Base-by-base conservation (phyloP, 2,888 invertebrate genomes). In the Alloscopus bannaensis region DNA sequence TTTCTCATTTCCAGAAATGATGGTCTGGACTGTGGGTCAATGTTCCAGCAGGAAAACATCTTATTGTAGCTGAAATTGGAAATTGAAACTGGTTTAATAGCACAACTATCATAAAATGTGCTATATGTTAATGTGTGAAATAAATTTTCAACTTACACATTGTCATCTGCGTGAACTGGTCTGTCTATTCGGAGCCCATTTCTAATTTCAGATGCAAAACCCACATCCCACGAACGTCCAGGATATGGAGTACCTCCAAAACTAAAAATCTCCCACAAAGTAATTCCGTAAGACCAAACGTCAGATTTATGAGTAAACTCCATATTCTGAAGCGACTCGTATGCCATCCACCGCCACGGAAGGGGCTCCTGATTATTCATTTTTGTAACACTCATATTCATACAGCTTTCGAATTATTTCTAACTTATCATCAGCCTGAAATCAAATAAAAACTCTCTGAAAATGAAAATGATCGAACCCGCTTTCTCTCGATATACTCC, bases 231-330 rank as follows among this genome's bases (percentile, higher is more conserved):
- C 6, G 8, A 13, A 8, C 6, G 6, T 8, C 36, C 13, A 36
- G 36, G 13, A 36, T 36, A 36, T 36, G 36, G 36, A 36, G 6
- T 6, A 36, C 13, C 36, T 13, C 36, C 57, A 2, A 57, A 26
- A 16, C 28, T 57, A 24, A 26, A 57, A 28, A 57, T 13, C 28
- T 57, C 57, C 57, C 57, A 57, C 13, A 57, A 16, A 28, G 57
- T 57, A 3, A 57, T 29, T 3, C 57, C 57, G 28, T 57, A 57
- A 20, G 28, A 28, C 57, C 57, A 57, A 11, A 57, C 57, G 28
- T 57, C 57, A 26, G 28, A 28, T 13, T 26, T 57, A 2, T 3
- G 1, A 57, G 57, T 28, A 57, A 57, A 57, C 28, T 57, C 57
- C 16, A 6, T 28, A 16, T n/a, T 24, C 16, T 13, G 24, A 1